Evolutionary conservation across 2,888 invertebrate species (phyloP).

Genomic region (Marronus borbonicus): DNA sequence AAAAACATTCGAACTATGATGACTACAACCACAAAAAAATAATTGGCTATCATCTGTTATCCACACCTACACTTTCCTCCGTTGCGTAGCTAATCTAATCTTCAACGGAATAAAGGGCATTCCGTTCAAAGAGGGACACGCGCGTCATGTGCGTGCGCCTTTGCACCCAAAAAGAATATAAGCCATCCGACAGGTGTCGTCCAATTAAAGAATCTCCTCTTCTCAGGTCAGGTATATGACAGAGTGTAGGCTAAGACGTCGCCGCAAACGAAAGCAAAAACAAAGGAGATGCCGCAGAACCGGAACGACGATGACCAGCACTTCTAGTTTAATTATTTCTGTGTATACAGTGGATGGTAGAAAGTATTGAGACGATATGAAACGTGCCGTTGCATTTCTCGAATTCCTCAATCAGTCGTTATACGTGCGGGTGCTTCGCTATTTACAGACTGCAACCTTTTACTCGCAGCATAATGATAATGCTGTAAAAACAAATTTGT

Average conservation of each 20-base stretch:
- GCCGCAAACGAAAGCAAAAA: constrained; percentile 6
- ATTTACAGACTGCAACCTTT: no score
- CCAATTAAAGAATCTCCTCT: constrained; percentile 30
- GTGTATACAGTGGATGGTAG: background rate
- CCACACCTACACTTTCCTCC: constrained; percentile 10
- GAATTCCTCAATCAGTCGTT: no score
- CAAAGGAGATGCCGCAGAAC: background rate
- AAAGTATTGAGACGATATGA: background rate
- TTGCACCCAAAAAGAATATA: background rate
- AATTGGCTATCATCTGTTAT: constrained; percentile 21
- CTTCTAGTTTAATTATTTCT: background rate
- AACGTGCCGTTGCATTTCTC: no score
- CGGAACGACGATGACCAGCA: constrained; percentile 8
- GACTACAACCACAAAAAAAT: background rate
- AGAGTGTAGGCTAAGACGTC: background rate
- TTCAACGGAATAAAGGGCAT: background rate
- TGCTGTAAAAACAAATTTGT: no score
- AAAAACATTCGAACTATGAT: background rate
- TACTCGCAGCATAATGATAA: no score
- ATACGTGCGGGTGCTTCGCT: no score
- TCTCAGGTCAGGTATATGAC: constrained; percentile 12
- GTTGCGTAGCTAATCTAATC: constrained; percentile 10
- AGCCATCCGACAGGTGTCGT: constrained; percentile 18
- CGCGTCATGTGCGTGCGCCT: constrained; percentile 3
- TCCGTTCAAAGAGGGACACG: constrained; percentile 5